phyloP scores from a whole-genome alignment of 2,888 invertebrate species.

The Noctuana brunneofusca region DNA sequence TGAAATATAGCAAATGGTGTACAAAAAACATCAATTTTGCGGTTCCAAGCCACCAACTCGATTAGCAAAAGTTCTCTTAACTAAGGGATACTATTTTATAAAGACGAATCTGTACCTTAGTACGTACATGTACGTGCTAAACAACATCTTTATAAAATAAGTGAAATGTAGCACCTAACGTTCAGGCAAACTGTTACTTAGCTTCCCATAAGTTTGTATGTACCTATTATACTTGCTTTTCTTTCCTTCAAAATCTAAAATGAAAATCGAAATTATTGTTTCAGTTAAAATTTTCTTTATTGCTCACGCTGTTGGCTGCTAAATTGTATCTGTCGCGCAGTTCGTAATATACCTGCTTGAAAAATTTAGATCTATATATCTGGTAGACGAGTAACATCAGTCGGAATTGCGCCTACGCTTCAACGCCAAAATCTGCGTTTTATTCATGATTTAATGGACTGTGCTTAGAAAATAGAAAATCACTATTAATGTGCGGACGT shows the following conservation, averaged over 20 bases:
- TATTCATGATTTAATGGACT: slow-evolving; percentile 35
- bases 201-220: too few relatives aligned
- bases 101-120: too few relatives aligned
- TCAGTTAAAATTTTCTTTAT: not conserved
- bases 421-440: slow-evolving; percentile 55
- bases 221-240: too few relatives aligned
- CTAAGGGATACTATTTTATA: too few relatives aligned
- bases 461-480: slow-evolving; percentile 36
- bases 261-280: not conserved
- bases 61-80: too few relatives aligned
- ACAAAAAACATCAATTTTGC: too few relatives aligned
- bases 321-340: slow-evolving; percentile 15
- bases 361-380: slow-evolving; percentile 51
- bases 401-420: slow-evolving; percentile 55
- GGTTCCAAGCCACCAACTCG: too few relatives aligned
- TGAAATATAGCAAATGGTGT: too few relatives aligned
- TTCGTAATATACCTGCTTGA: not conserved
- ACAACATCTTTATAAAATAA: too few relatives aligned
- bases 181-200: too few relatives aligned
- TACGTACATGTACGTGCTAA: too few relatives aligned
- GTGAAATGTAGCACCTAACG: too few relatives aligned
- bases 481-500: slow-evolving; percentile 22
- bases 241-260: not conserved
- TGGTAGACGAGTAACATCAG: slow-evolving; percentile 63
- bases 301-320: not conserved